Conservation (phyloP, 2,113 vertebrate genomes). For the Trachemys scripta region DNA sequence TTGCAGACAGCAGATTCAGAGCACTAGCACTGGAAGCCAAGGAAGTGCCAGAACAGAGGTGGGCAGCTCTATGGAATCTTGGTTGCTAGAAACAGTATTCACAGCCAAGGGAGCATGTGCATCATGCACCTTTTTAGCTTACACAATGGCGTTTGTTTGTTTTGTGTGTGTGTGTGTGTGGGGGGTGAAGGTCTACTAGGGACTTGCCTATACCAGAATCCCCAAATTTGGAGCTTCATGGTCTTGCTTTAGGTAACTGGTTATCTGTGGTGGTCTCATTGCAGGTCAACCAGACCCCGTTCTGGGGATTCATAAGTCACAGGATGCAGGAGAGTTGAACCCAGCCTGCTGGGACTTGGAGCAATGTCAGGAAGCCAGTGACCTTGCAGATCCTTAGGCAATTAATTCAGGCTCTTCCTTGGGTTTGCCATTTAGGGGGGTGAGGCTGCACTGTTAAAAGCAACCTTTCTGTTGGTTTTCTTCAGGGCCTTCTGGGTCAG, state of each 20-base stretch:
- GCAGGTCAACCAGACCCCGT: background rate
- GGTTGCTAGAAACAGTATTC: background rate
- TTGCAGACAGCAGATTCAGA: too few species aligned
- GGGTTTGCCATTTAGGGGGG: too few species aligned
- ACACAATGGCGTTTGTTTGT: background rate
- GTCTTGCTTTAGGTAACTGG: background rate
- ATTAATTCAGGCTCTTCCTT: background rate
- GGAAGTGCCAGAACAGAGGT: background rate
- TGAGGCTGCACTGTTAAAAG: background rate
- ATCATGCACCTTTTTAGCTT: background rate
- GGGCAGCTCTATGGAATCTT: background rate
- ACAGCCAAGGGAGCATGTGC: background rate
- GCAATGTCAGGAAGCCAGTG: background rate
- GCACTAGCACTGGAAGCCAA: background rate
- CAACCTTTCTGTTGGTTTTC: too few species aligned
- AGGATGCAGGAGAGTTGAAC: background rate
- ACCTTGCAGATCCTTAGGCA: background rate
- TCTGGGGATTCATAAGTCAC: background rate
- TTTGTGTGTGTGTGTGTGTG: too few species aligned
- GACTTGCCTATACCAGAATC: background rate
- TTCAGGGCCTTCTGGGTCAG: too few species aligned
- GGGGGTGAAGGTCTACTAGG: background rate
- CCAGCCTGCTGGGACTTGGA: background rate
- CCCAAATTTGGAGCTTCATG: background rate
- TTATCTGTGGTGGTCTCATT: background rate